Evolutionary conservation across 2,113 vertebrate genomes (phyloP).

Genomic region (Ginglymostoma cirratum): DNA sequence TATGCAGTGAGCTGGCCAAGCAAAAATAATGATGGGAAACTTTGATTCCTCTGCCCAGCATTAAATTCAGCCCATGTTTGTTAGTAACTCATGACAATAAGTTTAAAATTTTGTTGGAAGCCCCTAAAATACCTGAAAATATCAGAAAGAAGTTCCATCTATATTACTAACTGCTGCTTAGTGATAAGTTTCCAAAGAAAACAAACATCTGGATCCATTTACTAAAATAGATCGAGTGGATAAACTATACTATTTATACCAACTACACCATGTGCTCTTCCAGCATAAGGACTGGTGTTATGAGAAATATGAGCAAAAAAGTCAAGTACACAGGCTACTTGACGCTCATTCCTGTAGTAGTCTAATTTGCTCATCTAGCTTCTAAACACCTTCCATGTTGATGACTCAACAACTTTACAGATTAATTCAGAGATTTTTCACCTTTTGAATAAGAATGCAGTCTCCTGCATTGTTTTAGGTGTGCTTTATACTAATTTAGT

Average conservation of each 20-base stretch:
- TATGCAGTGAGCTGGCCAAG: too few species aligned
- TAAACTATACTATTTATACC: background rate
- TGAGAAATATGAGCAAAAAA: background rate
- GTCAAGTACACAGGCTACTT: background rate
- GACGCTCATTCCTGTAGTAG: background rate
- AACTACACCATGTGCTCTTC: background rate
- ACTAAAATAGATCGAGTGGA: background rate
- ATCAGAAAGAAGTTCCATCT: background rate
- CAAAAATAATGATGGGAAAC: too few species aligned
- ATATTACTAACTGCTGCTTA: background rate
- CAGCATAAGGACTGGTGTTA: background rate
- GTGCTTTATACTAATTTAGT: background rate
- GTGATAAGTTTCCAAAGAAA: background rate
- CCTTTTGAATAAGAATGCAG: background rate
- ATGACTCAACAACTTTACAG: background rate
- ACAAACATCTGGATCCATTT: background rate
- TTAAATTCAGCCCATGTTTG: background rate
- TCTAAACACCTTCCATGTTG: background rate
- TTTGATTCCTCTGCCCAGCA: too few species aligned
- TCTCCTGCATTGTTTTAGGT: background rate
- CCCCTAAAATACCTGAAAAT: background rate
- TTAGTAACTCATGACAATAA: background rate
- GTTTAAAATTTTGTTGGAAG: background rate
- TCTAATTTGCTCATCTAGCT: background rate
- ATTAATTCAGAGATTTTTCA: background rate